A percentile compares a stretch with the other conserved stretches of the same genome.
phyloP scores from a whole-genome alignment of 2,888 invertebrate genomes.

The Stenichneumon culpator region DNA sequence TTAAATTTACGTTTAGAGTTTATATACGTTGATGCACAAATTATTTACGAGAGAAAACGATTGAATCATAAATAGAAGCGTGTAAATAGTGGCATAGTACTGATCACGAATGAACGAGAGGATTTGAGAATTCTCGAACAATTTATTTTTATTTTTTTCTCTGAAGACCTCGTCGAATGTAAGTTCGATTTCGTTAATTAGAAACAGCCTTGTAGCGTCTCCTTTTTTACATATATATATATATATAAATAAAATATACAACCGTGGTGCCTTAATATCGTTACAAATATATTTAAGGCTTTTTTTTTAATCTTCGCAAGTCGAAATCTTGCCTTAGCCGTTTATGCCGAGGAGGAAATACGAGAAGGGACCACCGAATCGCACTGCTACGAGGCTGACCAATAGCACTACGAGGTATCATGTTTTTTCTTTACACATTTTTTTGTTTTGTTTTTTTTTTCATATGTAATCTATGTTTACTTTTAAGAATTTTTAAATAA shows the following conservation, averaged over 20 bases:
- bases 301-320: conserved; percentile 29
- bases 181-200: conserved; percentile 48
- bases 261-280: conserved; percentile 57
- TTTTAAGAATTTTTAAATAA: conserved; percentile 66
- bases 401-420: neutral
- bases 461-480: conserved; percentile 58
- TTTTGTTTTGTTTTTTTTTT: conserved; percentile 40
- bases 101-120: conserved; percentile 58
- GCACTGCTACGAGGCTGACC: conserved; percentile 19
- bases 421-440: conserved; percentile 18
- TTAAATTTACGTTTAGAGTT: conserved; percentile 6
- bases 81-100: conserved; percentile 70
- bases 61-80: conserved; percentile 51
- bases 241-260: conserved; percentile 49
- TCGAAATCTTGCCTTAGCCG: conserved; percentile 51
- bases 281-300: conserved; percentile 32
- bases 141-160: conserved; percentile 50
- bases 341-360: conserved; percentile 38
- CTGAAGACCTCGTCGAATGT: conserved; percentile 27
- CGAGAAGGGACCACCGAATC: conserved; percentile 9
- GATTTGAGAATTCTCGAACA: conserved; percentile 25
- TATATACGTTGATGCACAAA: conserved; percentile 22
- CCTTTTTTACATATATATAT: conserved; percentile 11
- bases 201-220: conserved; percentile 29
- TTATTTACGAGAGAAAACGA: conserved; percentile 40